Conservation (phyloP, 2,888 invertebrate species). For the Xanthia icteritia region DNA sequence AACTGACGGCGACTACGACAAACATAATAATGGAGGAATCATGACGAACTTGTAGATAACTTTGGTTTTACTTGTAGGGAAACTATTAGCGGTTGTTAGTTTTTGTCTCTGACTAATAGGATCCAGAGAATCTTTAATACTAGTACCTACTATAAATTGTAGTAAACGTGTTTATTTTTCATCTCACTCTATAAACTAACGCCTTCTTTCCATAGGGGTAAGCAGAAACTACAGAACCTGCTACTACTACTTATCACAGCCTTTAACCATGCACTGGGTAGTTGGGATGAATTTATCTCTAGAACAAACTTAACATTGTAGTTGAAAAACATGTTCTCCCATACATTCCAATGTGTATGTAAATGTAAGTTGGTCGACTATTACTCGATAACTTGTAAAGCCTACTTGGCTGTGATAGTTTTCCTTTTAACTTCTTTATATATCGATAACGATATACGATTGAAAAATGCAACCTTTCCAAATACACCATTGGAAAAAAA, state of each 20-base stretch:
- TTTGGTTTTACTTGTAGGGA: slow-evolving; percentile 6
- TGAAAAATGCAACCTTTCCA: not conserved
- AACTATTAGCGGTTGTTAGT: not conserved
- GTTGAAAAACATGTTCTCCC: too few relatives aligned
- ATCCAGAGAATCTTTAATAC: not conserved
- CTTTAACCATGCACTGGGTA: too few relatives aligned
- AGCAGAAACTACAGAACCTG: not conserved
- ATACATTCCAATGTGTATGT: not conserved
- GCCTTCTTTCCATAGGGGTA: not conserved
- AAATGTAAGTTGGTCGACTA: not conserved
- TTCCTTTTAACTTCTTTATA: too few relatives aligned
- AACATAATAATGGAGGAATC: slow-evolving; percentile 26
- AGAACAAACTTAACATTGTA: not conserved
- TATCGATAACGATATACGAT: not conserved
- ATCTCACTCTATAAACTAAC: not conserved
- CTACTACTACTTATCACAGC: not conserved
- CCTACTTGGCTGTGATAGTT: too few relatives aligned
- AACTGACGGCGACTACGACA: slow-evolving; percentile 13
- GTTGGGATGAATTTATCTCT: not conserved
- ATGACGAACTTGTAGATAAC: slow-evolving; percentile 13
- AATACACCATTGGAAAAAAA: not conserved
- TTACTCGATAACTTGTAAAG: too few relatives aligned
- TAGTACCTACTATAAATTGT: not conserved
- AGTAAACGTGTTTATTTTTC: not conserved
- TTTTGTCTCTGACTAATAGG: slow-evolving; percentile 10